Evolutionary conservation across 37 sponge, comb jelly and placozoan species (phyloP).

Genomic region (Geodia barretti): DNA sequence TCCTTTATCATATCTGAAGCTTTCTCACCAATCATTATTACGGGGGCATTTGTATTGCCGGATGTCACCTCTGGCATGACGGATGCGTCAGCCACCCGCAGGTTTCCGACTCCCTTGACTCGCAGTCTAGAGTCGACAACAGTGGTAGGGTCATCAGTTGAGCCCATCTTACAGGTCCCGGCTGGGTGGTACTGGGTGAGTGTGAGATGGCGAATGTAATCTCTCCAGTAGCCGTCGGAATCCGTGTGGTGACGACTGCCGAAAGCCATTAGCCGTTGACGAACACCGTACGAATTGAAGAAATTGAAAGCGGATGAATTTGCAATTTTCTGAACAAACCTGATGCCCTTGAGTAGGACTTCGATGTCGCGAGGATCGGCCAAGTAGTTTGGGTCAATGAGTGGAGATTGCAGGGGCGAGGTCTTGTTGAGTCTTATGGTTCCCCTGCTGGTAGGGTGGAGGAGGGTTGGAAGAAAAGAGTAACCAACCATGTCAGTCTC

Average conservation of each 20-base stretch:
- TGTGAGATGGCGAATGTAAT: conserved; percentile 56
- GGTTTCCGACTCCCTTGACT: conserved; percentile 67
- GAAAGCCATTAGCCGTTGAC: background rate
- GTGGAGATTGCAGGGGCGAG: conserved; percentile 51
- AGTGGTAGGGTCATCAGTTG: conserved; percentile 37
- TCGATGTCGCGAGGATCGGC: conserved; percentile 48
- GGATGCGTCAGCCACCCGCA: conserved; percentile 90
- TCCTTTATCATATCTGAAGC: conserved; percentile 86
- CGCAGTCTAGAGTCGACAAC: conserved; percentile 78
- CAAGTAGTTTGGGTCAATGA: conserved; percentile 83
- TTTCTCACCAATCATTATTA: conserved; percentile 86
- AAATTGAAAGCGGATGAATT: conserved; percentile 48
- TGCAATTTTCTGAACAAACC: conserved; percentile 45
- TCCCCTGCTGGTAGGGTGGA: conserved; percentile 76
- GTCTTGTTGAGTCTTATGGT: conserved; percentile 44
- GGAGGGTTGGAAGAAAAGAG: conserved; percentile 22
- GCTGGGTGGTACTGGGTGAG: conserved; percentile 67
- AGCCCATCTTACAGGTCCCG: conserved; percentile 89
- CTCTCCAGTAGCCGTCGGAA: conserved; percentile 72
- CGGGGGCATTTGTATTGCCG: conserved; percentile 78
- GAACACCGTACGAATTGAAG: background rate
- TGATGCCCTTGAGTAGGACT: conserved; percentile 59
- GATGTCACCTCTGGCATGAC: conserved; percentile 75
- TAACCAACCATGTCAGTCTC: background rate
- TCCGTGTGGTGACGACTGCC: conserved; percentile 30